Conservation (phyloP, 2,888 invertebrate species). For the Tethea ocularis region DNA sequence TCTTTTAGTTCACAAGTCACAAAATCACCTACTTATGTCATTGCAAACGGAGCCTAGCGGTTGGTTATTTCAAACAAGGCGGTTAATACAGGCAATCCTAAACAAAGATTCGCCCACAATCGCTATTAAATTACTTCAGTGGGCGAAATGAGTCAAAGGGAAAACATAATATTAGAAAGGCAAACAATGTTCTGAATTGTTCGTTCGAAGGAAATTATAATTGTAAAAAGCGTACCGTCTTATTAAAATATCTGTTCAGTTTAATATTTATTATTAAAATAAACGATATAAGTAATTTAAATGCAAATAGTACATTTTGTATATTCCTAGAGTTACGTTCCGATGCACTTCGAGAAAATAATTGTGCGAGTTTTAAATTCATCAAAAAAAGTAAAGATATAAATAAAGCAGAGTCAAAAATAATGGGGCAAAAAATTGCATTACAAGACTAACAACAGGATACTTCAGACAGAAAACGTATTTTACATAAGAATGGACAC, state of each 20-base stretch:
- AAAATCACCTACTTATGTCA: neutral
- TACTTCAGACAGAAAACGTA: too few species aligned
- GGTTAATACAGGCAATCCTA: conserved; percentile 35
- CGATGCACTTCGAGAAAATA: too few species aligned
- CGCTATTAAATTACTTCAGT: conserved; percentile 13
- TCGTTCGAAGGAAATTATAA: conserved; percentile 1
- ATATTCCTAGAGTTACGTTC: neutral
- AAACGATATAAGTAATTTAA: neutral
- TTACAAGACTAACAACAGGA: too few species aligned
- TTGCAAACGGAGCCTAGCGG: neutral
- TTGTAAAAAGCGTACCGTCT: neutral
- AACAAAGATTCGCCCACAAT: conserved; percentile 33
- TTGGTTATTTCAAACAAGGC: conserved; percentile 20
- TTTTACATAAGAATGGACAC: neutral
- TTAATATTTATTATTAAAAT: neutral
- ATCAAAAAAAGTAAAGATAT: too few species aligned
- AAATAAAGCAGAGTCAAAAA: too few species aligned
- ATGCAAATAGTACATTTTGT: neutral
- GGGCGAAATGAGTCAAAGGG: conserved; percentile 8
- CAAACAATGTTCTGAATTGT: conserved; percentile 5
- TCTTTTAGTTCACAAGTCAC: too few species aligned
- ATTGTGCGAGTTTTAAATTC: too few species aligned
- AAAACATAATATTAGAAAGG: conserved; percentile 1
- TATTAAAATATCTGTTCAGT: neutral
- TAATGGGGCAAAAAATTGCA: too few species aligned